Conservation (phyloP, 2,797 vertebrate species). For the Silurus aristotelis region DNA sequence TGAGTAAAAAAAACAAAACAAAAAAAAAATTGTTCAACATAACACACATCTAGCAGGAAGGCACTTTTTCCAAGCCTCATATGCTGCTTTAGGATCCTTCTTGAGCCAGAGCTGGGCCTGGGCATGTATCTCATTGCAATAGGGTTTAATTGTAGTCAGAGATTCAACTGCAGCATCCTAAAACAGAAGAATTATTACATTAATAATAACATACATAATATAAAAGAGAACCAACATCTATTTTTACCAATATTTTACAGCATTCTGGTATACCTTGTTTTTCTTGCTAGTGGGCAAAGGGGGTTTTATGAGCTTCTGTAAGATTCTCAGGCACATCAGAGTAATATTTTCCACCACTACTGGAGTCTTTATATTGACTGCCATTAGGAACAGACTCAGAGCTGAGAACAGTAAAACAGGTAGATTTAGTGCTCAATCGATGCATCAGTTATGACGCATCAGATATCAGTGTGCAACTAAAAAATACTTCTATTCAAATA, state of each 20-base stretch:
- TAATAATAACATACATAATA: neutral
- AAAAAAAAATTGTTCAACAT: neutral
- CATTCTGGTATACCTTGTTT: conserved; percentile 84
- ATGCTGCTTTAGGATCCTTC: conserved; percentile 95
- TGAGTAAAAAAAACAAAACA: neutral
- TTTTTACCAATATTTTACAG: neutral
- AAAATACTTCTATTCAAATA: neutral
- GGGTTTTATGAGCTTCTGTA: conserved; percentile 97
- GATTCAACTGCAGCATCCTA: conserved; percentile 92
- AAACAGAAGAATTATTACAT: conserved; percentile 42
- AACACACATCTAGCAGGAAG: conserved; percentile 91
- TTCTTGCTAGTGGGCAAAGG: conserved; percentile 97
- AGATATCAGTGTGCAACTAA: neutral
- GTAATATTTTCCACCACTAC: conserved; percentile 99
- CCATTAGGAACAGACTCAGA: conserved; percentile 96
- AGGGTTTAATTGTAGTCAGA: conserved; percentile 94
- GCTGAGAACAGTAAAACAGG: conserved; percentile 69
- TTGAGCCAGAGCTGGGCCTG: conserved; percentile 98
- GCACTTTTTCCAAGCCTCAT: conserved; percentile 98
- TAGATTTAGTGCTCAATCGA: conserved; percentile 19
- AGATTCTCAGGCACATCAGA: conserved; percentile 96
- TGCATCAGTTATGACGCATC: neutral
- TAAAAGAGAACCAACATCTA: neutral
- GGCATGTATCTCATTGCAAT: conserved; percentile 98
- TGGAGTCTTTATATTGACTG: conserved; percentile 97